Evolutionary conservation across 2,113 vertebrate genomes (phyloP), one percentile per base, ranked within the genome.

Genomic region (Thamnaconus septentrionalis): DNA sequence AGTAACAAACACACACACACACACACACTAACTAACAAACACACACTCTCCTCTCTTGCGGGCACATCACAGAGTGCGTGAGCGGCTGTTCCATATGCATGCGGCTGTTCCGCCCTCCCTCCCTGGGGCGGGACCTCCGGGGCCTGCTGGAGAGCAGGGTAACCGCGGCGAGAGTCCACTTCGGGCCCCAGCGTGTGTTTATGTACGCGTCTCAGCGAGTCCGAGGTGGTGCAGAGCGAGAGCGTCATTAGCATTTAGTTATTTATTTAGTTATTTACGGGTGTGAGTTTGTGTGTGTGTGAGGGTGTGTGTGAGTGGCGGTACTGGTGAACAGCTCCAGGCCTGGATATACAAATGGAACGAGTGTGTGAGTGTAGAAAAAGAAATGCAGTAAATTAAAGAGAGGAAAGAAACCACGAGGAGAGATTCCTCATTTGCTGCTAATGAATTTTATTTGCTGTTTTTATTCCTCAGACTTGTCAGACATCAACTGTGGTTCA

Each of bases 21-120:
- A 46, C 3, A 61, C 68, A 31, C 44, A 73, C 59, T 49, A 56
- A 69, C 47, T 62, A 49, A 58, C 64, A 48, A 61, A 68, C 59
- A 48, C 46, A 53, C 56, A 54, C 47, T 56, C 76, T 54, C 66
- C 49, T 55, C 50, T 59, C 79, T 74, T 53, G 41, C 41, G 56
- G 67, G 75, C 76, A 54, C 67, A 52, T 73, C 66, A 60, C 18
- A 56, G 56, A 56, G 59, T 59, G 67, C 50, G 60, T 47, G 64
- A 77, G 81, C 58, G 68, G 63, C 81, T 85, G 59, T 84, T 88
- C 71, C 84, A 88, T 91, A 90, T 90, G 83, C 84, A 88, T 89
- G 72, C 46, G 69, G 46, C 68, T 75, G 62, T 75, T 83, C 61
- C 70, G 64, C 69, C 82, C 76, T 57, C 43, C 54, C 64, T 79